Conservation (phyloP, 1,140 invertebrate genomes). For the Stegodyphus dumicola region DNA sequence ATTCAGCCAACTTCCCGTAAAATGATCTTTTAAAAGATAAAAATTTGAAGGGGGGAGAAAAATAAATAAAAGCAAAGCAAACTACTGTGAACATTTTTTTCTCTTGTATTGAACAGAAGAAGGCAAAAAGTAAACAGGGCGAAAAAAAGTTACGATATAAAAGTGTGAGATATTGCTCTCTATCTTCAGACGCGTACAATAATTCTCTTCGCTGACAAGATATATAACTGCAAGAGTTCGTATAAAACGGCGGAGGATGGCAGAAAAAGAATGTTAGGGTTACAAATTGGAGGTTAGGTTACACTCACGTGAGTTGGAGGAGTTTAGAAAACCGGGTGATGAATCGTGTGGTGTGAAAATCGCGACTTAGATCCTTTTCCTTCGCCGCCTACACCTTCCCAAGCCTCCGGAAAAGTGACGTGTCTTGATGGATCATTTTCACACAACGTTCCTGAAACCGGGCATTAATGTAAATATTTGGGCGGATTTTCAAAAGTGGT, state of each 20-base stretch:
- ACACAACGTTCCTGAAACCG: neutral
- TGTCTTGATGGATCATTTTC: neutral
- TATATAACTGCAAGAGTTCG: neutral
- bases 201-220: neutral
- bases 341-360: neutral
- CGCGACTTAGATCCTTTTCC: neutral
- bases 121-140: neutral
- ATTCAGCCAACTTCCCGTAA: neutral
- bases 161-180: neutral
- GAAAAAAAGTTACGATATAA: too few species aligned
- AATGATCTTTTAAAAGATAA: neutral
- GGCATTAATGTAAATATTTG: constrained; percentile 1
- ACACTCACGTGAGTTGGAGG: neutral
- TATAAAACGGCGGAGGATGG: neutral
- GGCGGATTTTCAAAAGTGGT: neutral
- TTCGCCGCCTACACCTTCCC: neutral
- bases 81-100: neutral
- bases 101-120: neutral
- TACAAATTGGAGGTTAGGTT: neutral
- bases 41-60: neutral
- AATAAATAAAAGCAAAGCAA: neutral
- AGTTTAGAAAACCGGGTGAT: neutral
- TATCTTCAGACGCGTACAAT: neutral
- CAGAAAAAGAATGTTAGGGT: neutral
- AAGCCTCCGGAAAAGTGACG: neutral